phyloP scores from a whole-genome alignment of 2,113 vertebrate species.

The Ellobius talpinus region DNA sequence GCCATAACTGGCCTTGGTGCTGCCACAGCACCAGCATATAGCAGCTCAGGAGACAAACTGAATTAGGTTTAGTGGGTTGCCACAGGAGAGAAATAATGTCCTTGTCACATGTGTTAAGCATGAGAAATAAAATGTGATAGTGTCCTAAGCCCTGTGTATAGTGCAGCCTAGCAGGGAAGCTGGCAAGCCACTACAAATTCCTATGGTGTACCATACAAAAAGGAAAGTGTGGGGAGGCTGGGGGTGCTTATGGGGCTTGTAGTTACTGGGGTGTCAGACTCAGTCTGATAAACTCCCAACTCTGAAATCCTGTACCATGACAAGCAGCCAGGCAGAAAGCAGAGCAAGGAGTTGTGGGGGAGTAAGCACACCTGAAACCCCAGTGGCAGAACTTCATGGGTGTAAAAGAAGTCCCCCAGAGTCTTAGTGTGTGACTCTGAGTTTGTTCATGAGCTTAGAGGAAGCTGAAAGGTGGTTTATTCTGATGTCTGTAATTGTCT shows the following conservation, averaged over 20 bases:
- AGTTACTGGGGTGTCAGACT: background rate
- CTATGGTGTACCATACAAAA: background rate
- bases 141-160: background rate
- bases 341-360: background rate
- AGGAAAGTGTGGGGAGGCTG: too few species aligned
- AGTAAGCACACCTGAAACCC: background rate
- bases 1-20: accelerated
- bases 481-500: background rate
- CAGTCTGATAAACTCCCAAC: background rate
- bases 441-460: background rate
- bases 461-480: background rate
- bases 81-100: background rate
- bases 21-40: background rate
- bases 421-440: background rate
- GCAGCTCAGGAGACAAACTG: background rate
- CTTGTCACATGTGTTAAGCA: background rate
- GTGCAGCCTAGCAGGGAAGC: background rate
- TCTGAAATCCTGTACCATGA: background rate
- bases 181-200: background rate
- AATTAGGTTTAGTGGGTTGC: background rate
- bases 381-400: background rate
- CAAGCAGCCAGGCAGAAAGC: background rate
- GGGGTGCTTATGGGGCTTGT: background rate
- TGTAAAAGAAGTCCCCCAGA: background rate
- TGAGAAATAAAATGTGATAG: accelerated